phyloP scores from a whole-genome alignment of 35 echinoderm and acorn worm species.

The Nesometra sesokonis region DNA sequence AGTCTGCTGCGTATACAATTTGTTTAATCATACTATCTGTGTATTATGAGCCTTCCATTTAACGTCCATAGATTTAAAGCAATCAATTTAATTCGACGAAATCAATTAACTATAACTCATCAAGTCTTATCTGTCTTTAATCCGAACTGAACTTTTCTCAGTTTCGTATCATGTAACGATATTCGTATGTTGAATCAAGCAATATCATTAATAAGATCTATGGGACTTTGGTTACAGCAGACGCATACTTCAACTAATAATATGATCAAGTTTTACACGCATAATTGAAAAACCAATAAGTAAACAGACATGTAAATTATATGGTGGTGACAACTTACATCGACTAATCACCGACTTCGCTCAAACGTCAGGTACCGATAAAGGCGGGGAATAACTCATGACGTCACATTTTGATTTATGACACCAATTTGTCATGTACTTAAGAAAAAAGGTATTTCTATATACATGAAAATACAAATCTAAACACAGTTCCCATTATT shows the following conservation, averaged over 20 bases:
- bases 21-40: not conserved
- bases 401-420: not conserved
- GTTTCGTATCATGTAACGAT: not conserved
- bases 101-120: not conserved
- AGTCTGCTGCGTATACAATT: no score
- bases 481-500: not conserved
- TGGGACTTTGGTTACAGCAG: not conserved
- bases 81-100: not conserved
- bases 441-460: conserved; percentile 1
- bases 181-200: not conserved
- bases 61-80: not conserved
- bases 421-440: not conserved
- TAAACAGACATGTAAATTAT: not conserved
- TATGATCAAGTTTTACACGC: not conserved
- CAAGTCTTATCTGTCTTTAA: not conserved
- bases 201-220: not conserved
- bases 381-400: not conserved
- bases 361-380: not conserved
- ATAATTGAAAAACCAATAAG: conserved; percentile 1
- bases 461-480: not conserved
- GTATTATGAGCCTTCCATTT: not conserved
- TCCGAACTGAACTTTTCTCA: not conserved
- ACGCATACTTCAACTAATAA: not conserved
- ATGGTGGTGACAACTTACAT: not conserved
- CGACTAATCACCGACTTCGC: not conserved